Base-by-base conservation (phyloP, 2,797 vertebrate genomes). In the Takifugu rubripes region DNA sequence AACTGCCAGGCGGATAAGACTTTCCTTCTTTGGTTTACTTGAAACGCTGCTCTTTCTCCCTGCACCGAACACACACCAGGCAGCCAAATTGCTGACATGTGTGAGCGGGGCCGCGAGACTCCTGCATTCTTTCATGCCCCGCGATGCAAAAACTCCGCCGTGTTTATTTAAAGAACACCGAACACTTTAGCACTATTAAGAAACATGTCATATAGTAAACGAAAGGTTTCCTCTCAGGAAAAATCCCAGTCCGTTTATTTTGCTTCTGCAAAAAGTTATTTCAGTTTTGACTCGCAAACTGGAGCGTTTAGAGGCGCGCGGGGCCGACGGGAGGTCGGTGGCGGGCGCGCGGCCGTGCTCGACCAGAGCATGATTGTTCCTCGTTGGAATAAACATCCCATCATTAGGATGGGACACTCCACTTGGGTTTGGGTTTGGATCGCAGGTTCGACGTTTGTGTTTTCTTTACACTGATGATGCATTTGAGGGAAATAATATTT, bases 11-110 rank as follows among this genome's bases (percentile, higher is more conserved):
- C 89, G 92, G 92, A 93, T 93, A 93, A 92, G 92, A 93, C 93
- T 94, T 94, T 92, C 93, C 92, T 94, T 92, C 92, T 90, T 91
- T 93, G 92, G 91, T 94, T 94, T 94, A 96, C 94, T 94, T 94
- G 89, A 95, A 96, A 95, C 93, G 93, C 92, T 93, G 91, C 92
- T 91, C 21, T 93, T 92, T 93, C 93, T 33, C 25, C 71, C 81
- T 71, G 91, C 92, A 91, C 94, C 93, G 92, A 96, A 95, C 95
- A 94, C 94, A 95, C 94, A 95, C 94, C 94, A 94, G 92, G 93
- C 92, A 87, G 93, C 91, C 93, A 96, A 96, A 97, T 97, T 95
- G 93, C 94, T 94, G 94, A 95, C 94, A 95, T 96, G 91, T 97
- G 94, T 95, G 93, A 76, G 87, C 90, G 87, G 89, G 85, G 91